Evolutionary conservation across 1,140 invertebrate species (phyloP), one percentile per base, ranked within the genome.

Genomic region (Ceratosolen solmsi): DNA sequence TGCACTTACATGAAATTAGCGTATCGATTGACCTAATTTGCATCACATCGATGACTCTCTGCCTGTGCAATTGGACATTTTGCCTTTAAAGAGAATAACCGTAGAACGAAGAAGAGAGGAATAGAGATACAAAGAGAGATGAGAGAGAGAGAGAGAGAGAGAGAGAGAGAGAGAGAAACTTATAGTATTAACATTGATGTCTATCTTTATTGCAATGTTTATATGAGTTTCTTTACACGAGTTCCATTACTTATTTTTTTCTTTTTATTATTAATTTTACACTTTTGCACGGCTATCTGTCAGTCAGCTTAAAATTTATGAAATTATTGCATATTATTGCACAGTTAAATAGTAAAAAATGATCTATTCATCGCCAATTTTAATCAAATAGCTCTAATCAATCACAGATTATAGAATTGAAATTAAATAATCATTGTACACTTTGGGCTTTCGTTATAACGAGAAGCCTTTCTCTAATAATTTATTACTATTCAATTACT

Each of bases 1-100:
- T 36, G 79, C 77, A 77, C 77, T 84, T 82, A 85, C 75, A 84
- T 76, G 70, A 85, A 87, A 86, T 85, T 84, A 84, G 82, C 63
- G 83, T 81, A 84, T 84, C 86, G 85, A 86, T 86, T 86, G 84
- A 86, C 84, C 85, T 79, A 73, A 80, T 87, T 86, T 85, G 65
- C 58, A 13, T 38, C 20, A 38, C 22, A 2, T 20, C 1, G 33
- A 4, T 9, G 17, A 65, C 3, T 4, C 8, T 36, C 15, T 20
- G 8, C 33, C 15, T 36, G 30, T 36, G 33, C 33, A 36, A 9
- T 65, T 22, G 17, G 27, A 36, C 33, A 65, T 65, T 65, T 65
- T 65, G 7, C 33, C 13, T 38, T 38, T n/a, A 38, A 65, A 38
- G 13, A 9, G 8, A 65, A 65, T 65, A 36, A 8, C 2, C 13